Percentiles rank a stretch among this genome's conserved stretches.
phyloP scores from a whole-genome alignment of 2,113 vertebrate species.

The Hippocampus mohnikei region DNA sequence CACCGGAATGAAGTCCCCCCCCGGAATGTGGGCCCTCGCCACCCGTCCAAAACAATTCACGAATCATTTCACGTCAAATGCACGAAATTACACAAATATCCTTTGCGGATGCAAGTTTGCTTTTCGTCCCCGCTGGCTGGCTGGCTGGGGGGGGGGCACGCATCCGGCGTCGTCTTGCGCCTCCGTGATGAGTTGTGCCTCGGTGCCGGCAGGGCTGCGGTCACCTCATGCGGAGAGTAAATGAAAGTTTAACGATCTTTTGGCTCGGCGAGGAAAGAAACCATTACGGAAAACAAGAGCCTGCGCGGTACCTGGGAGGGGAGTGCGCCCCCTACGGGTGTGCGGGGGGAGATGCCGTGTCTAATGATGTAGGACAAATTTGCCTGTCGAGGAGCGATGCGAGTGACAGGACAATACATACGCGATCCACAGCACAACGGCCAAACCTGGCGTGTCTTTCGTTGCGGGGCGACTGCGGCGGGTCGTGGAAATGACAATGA shows the following conservation, averaged over 20 bases:
- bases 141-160: conserved; percentile 7
- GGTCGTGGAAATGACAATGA: neutral
- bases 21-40: neutral
- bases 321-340: conserved; percentile 29
- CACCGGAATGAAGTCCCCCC: conserved; percentile 2
- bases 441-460: neutral
- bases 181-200: conserved; percentile 38
- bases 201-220: conserved; percentile 42
- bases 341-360: conserved; percentile 24
- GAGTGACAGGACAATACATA: neutral
- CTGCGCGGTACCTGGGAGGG: conserved; percentile 30
- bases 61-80: conserved; percentile 36
- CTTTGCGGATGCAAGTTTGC: conserved; percentile 50
- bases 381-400: conserved; percentile 24
- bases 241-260: conserved; percentile 66
- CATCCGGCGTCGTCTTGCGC: conserved; percentile 34
- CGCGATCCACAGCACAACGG: neutral
- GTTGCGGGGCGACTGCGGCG: neutral
- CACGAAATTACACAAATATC: conserved; percentile 38
- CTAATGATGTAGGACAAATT: conserved; percentile 58
- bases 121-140: conserved; percentile 32
- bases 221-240: conserved; percentile 59
- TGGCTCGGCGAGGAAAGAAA: conserved; percentile 42
- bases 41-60: neutral
- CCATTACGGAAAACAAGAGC: conserved; percentile 53